Evolutionary conservation across 2,888 invertebrate genomes (phyloP).

Genomic region (Terebella lapidaria): DNA sequence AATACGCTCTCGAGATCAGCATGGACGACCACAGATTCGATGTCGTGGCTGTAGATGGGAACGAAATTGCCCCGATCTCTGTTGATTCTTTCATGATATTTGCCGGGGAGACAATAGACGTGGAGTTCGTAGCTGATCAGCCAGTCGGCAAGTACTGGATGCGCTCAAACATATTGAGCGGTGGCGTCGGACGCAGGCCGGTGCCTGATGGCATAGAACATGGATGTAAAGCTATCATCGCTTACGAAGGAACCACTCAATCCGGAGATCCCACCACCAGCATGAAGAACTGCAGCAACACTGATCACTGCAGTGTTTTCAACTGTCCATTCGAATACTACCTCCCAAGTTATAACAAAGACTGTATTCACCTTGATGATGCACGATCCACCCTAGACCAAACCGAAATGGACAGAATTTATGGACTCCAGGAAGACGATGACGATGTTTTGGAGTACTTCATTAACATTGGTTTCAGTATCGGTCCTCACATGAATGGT

Average conservation of each 20-base stretch:
- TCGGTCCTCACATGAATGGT: neutral
- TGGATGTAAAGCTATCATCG: constrained; percentile 7
- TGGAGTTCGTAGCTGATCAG: constrained; percentile 29
- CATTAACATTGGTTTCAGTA: neutral
- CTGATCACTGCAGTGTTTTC: constrained; percentile 1
- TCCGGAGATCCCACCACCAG: neutral
- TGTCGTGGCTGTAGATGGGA: constrained; percentile 30
- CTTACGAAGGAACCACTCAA: neutral
- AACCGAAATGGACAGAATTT: neutral
- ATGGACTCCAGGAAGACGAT: neutral
- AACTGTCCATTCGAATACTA: constrained; percentile 6
- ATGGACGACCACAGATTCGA: constrained; percentile 12
- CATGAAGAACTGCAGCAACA: neutral
- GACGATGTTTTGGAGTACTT: neutral
- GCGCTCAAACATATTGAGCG: constrained; percentile 25
- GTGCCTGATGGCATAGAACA: neutral
- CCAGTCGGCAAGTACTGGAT: constrained; percentile 35
- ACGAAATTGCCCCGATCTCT: constrained; percentile 26
- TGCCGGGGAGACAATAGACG: constrained; percentile 35
- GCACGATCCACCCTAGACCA: neutral
- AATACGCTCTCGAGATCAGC: constrained; percentile 10
- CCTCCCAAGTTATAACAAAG: neutral
- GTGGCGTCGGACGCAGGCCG: neutral
- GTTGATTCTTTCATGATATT: constrained; percentile 1
- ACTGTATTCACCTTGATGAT: neutral